Conservation (phyloP, 2,113 vertebrate genomes). For the Brachypodius melanocephalos region DNA sequence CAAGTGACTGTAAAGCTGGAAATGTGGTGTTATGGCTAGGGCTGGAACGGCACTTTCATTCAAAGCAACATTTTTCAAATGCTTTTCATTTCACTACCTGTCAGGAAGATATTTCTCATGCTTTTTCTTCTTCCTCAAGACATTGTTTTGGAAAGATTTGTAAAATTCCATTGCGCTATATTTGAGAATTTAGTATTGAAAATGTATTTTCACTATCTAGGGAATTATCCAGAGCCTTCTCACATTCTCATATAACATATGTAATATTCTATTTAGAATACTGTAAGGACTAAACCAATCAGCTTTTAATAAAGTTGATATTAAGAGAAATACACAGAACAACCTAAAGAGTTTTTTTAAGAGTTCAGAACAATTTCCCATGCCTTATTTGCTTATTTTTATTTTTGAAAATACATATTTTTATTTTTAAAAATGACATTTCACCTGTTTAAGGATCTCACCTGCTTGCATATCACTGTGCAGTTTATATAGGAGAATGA, state of each 20-base stretch:
- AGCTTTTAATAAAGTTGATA: neutral
- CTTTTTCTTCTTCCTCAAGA: neutral
- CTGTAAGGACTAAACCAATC: neutral
- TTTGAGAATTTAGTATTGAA: neutral
- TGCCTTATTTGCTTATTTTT: neutral
- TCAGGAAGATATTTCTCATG: constrained; percentile 6
- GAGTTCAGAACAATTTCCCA: neutral
- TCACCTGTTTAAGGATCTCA: neutral
- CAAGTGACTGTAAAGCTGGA: neutral
- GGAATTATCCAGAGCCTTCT: neutral
- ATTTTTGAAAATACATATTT: neutral
- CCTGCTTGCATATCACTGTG: neutral
- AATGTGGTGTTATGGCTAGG: neutral
- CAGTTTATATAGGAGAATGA: neutral
- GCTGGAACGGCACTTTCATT: neutral
- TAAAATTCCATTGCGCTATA: neutral
- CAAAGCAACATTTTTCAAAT: constrained; percentile 11
- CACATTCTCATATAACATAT: neutral
- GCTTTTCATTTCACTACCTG: neutral
- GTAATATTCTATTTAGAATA: neutral
- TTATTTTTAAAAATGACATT: neutral
- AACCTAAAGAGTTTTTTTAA: neutral
- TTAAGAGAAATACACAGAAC: neutral
- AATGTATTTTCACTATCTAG: neutral
- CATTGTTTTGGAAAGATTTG: neutral